Evolutionary conservation across 2,797 vertebrate genomes (phyloP), one percentile per base, ranked within the genome.

Genomic region (Myotis myotis): DNA sequence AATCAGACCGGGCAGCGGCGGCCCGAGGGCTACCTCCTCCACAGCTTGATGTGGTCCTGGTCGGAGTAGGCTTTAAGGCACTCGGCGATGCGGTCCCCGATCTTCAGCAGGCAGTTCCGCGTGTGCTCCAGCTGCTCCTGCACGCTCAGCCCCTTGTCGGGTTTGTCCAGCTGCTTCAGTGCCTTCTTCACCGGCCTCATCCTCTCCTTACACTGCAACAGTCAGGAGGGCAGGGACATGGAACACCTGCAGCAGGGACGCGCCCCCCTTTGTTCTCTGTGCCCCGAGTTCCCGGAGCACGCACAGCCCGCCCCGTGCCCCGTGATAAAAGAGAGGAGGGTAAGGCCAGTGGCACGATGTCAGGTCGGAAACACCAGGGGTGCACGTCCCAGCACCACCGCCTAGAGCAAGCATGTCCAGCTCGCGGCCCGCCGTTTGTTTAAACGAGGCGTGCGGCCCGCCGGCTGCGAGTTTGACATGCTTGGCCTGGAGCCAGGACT

Each of bases 131-230:
- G 99, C 98, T 99, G 99, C 62, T 99, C 99, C 93, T 99, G 99
- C 93, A 99, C 99, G 0, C 98, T 99, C 88, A 99, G 98, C 33
- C 99, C 99, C 96, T 99, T 99, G 79, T 99, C 99, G 0, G 99
- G 99, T 96, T 99, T 99, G 97, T 99, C 99, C 71, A 99, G 98
- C 97, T 99, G 99, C 93, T 99, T 99, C 96, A 99, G 98, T n/a
- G 99, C 99, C 98, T 99, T 99, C 90, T 99, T 99, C 94, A 99
- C 99, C 0, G 99, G 99, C 97, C 99, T 98, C 99, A 99, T 99
- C 89, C 99, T 98, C 98, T 99, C 99, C 97, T 99, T 99, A 98
- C 99, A 99, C 99, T 99, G 90, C 5, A 97, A 97, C 38, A 94
- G 95, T n/a, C 78, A 95, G 97, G 0, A 96, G 71, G 96, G 49